Conservation (phyloP, 2,888 invertebrate genomes). For the Pterobdella sp. region DNA sequence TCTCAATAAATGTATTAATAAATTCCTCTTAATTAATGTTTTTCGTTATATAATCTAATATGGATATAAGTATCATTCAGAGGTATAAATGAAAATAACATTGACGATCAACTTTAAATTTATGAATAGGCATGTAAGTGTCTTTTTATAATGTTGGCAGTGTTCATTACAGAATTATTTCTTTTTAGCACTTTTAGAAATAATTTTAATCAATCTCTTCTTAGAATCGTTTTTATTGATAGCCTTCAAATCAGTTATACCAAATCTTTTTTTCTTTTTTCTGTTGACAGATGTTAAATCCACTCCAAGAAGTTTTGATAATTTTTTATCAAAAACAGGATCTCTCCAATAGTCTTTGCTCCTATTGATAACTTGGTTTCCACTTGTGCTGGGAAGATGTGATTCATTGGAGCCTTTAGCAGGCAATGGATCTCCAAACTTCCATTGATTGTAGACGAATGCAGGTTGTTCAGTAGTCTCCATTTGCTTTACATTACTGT, state of each 20-base stretch:
- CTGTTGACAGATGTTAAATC: neutral
- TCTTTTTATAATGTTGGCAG: neutral
- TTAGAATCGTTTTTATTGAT: neutral
- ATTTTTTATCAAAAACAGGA: neutral
- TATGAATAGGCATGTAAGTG: too few species aligned
- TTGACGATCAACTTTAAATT: too few species aligned
- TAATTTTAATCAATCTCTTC: constrained; percentile 5
- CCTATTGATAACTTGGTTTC: neutral
- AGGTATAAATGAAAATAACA: too few species aligned
- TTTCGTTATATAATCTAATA: too few species aligned
- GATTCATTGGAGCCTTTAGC: neutral
- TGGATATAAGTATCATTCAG: too few species aligned
- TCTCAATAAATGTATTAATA: too few species aligned
- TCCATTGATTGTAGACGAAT: neutral
- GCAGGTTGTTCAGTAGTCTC: neutral
- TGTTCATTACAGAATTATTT: neutral
- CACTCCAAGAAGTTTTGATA: constrained; percentile 10
- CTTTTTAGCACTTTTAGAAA: neutral
- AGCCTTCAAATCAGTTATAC: constrained; percentile 8
- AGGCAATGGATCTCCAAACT: constrained; percentile 4
- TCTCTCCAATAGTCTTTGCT: constrained; percentile 17
- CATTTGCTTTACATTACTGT: neutral
- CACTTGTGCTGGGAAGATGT: neutral
- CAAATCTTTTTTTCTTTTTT: neutral
- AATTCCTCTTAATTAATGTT: too few species aligned